Conservation (phyloP, 2,888 invertebrate genomes). For the Hololepta plana region DNA sequence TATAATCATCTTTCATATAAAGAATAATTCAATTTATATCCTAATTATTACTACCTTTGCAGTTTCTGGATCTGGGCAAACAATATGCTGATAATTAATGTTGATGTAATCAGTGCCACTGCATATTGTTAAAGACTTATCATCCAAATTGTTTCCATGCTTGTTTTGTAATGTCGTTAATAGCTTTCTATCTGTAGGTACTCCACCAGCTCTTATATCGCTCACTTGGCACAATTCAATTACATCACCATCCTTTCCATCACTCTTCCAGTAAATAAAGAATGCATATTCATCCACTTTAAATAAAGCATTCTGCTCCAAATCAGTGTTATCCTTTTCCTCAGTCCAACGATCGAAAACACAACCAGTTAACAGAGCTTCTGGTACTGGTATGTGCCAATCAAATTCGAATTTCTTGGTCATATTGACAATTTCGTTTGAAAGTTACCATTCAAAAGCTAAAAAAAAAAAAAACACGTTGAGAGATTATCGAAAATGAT, state of each 20-base stretch:
- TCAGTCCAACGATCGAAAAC: slow-evolving; percentile 97
- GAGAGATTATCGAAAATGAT: not conserved
- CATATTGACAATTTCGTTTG: slow-evolving; percentile 33
- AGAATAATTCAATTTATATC: too few relatives aligned
- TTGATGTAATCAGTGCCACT: slow-evolving; percentile 98
- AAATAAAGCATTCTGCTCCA: slow-evolving; percentile 75
- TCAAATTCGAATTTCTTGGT: slow-evolving; percentile 98
- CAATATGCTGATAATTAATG: slow-evolving; percentile 93
- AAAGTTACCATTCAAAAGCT: too few relatives aligned
- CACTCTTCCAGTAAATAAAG: slow-evolving; percentile 97
- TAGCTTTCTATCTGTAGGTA: slow-evolving; percentile 80
- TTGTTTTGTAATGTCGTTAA: slow-evolving; percentile 57
- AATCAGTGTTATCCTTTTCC: slow-evolving; percentile 83
- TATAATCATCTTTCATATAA: too few relatives aligned
- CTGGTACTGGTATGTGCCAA: slow-evolving; percentile 92
- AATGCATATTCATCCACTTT: slow-evolving; percentile 96
- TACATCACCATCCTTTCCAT: slow-evolving; percentile 92
- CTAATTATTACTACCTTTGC: too few relatives aligned
- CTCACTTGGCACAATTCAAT: slow-evolving; percentile 97
- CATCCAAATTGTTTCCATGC: slow-evolving; percentile 67
- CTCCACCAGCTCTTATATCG: slow-evolving; percentile 83
- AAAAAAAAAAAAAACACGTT: not conserved
- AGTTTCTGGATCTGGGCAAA: slow-evolving; percentile 81
- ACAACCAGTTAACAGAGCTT: slow-evolving; percentile 66
- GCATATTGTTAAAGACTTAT: slow-evolving; percentile 90